phyloP scores from a whole-genome alignment of 2,888 invertebrate genomes.

The Acrobasis repandana region DNA sequence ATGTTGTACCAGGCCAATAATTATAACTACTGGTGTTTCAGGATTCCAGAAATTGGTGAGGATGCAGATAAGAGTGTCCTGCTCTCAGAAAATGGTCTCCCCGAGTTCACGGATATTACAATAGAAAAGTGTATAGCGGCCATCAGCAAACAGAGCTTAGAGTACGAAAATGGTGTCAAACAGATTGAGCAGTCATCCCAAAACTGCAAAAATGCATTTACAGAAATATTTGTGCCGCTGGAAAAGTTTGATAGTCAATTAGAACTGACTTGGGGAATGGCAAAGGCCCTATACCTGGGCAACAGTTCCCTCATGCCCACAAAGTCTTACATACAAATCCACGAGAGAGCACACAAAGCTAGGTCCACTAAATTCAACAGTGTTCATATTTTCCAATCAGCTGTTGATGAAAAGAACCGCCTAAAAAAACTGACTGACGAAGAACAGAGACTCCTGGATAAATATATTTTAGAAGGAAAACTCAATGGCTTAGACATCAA shows the following conservation, averaged over 20 bases:
- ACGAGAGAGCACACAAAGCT: slow-evolving; percentile 90
- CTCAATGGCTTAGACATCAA: slow-evolving; percentile 90
- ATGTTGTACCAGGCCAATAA: too few species aligned
- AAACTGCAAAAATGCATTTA: slow-evolving; percentile 84
- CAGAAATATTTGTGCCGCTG: slow-evolving; percentile 87
- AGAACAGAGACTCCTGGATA: slow-evolving; percentile 88
- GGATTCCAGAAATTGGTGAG: slow-evolving; percentile 92
- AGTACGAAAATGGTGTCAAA: slow-evolving; percentile 90
- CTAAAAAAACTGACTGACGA: slow-evolving; percentile 79
- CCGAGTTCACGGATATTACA: slow-evolving; percentile 90
- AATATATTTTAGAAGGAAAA: slow-evolving; percentile 91
- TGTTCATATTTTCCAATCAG: slow-evolving; percentile 86
- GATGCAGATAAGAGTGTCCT: slow-evolving; percentile 91
- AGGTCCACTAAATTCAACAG: slow-evolving; percentile 89
- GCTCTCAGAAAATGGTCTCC: slow-evolving; percentile 87
- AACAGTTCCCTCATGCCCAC: slow-evolving; percentile 91
- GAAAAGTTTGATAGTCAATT: slow-evolving; percentile 89
- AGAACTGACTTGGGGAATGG: slow-evolving; percentile 93
- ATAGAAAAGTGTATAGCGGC: slow-evolving; percentile 93
- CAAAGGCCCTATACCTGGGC: slow-evolving; percentile 91
- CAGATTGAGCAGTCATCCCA: slow-evolving; percentile 83
- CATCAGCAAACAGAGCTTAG: slow-evolving; percentile 91
- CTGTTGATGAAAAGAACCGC: slow-evolving; percentile 81
- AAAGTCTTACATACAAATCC: slow-evolving; percentile 89
- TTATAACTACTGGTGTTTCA: slow-evolving; percentile 59